These are phyloP conservation scores for Tetraneura akinire DNA, from an alignment of 1,140 invertebrate genomes.

Conservation along the genomic window DNA sequence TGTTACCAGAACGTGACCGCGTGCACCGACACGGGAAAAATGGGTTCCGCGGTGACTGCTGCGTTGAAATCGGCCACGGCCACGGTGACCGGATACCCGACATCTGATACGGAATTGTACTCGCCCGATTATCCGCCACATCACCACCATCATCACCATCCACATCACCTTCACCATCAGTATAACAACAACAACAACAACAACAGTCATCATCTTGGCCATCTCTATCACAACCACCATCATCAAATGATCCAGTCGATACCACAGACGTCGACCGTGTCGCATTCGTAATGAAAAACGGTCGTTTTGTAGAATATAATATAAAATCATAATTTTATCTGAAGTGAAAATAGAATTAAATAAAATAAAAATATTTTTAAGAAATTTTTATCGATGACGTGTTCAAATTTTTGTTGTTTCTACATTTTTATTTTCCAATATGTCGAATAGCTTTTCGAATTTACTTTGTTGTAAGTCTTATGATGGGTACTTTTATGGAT, in stretches of 20 bases:
- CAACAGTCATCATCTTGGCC: slow-evolving; percentile 19
- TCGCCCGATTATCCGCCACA: slow-evolving; percentile 12
- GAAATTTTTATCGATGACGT: too few species aligned
- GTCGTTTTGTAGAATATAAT: too few species aligned
- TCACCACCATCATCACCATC: slow-evolving; percentile 32
- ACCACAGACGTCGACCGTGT: slow-evolving; percentile 24
- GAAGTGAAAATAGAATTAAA: too few species aligned
- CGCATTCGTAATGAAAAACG: slow-evolving; percentile 42
- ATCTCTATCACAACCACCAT: slow-evolving; percentile 38
- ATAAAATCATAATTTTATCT: too few species aligned
- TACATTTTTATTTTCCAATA: too few species aligned
- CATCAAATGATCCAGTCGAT: slow-evolving; percentile 36
- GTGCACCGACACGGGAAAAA: background rate
- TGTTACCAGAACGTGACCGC: slow-evolving; percentile 20
- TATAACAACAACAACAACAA: background rate
- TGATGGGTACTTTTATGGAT: too few species aligned
- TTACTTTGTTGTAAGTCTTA: too few species aligned
- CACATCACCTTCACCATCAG: slow-evolving; percentile 7
- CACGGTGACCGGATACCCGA: slow-evolving; percentile 6
- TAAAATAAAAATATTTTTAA: too few species aligned
- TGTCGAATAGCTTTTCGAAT: too few species aligned
- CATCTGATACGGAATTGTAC: slow-evolving; percentile 21
- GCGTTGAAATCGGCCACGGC: background rate
- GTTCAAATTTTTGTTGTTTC: too few species aligned
- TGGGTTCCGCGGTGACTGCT: background rate